Evolutionary conservation across 1,140 invertebrate genomes (phyloP).

Genomic region (Drosophila athabasca): DNA sequence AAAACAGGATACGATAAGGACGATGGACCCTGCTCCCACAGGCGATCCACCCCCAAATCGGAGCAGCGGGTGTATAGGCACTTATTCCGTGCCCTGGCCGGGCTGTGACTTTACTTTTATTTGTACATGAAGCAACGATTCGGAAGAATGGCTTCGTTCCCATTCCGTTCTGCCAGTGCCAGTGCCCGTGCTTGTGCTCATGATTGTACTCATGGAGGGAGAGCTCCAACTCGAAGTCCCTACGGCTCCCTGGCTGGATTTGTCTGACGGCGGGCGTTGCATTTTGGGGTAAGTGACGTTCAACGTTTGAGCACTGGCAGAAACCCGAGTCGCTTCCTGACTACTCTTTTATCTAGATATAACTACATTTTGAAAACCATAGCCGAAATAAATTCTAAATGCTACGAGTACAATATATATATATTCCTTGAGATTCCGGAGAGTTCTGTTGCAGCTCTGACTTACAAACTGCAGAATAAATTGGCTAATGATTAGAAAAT

Average conservation of each 20-base stretch:
- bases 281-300: slow-evolving; percentile 42
- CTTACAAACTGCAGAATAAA: too few species aligned
- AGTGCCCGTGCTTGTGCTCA: slow-evolving; percentile 8
- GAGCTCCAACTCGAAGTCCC: slow-evolving; percentile 19
- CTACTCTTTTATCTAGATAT: not conserved
- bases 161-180: slow-evolving; percentile 37
- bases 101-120: slow-evolving; percentile 66
- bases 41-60: not conserved
- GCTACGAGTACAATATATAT: too few species aligned
- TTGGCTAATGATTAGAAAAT: too few species aligned
- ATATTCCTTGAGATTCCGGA: too few species aligned
- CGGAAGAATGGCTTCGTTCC: slow-evolving; percentile 66
- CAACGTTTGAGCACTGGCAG: slow-evolving; percentile 31
- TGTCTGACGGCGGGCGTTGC: slow-evolving; percentile 35
- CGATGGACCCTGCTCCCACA: not conserved
- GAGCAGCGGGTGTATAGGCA: slow-evolving; percentile 31
- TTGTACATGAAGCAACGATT: slow-evolving; percentile 72
- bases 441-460: too few species aligned
- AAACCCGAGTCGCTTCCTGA: not conserved
- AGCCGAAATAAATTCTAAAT: too few species aligned
- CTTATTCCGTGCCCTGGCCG: slow-evolving; percentile 36
- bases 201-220: not conserved
- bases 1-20: slow-evolving; percentile 23
- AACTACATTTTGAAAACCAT: too few species aligned
- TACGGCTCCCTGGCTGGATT: slow-evolving; percentile 40